Conservation (phyloP, 2,113 vertebrate species). For the Trematomus loennbergii region DNA sequence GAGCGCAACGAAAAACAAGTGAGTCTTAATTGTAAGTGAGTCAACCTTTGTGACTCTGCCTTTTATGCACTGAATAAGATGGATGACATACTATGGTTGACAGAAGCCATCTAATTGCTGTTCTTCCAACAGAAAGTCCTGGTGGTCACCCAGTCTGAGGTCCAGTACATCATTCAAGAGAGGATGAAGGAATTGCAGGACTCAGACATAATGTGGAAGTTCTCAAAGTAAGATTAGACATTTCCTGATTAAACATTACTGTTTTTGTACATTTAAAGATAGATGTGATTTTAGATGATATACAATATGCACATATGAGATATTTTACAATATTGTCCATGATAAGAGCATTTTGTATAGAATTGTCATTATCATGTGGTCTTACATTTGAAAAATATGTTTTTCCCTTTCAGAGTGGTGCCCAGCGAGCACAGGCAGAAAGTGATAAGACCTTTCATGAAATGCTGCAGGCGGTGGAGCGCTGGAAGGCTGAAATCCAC, state of each 20-base stretch:
- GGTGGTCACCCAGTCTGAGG: slow-evolving; percentile 82
- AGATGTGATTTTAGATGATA: background rate
- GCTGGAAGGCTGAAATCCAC: slow-evolving; percentile 83
- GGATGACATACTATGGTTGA: background rate
- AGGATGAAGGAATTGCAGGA: slow-evolving; percentile 85
- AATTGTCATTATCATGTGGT: background rate
- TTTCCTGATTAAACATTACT: background rate
- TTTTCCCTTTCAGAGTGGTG: slow-evolving; percentile 68
- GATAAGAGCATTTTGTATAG: background rate
- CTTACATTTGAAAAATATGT: background rate
- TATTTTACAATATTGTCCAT: background rate
- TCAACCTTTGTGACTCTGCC: background rate
- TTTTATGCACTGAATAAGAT: background rate
- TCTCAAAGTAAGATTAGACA: slow-evolving; percentile 77
- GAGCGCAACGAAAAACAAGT: slow-evolving; percentile 85
- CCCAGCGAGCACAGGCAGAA: slow-evolving; percentile 79
- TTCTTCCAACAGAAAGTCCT: slow-evolving; percentile 77
- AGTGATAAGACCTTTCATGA: slow-evolving; percentile 85
- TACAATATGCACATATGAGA: background rate
- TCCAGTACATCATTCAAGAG: slow-evolving; percentile 84
- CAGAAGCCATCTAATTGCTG: background rate
- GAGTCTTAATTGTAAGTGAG: background rate
- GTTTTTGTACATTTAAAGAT: background rate
- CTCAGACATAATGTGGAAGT: slow-evolving; percentile 84
- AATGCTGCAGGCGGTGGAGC: slow-evolving; percentile 84